Base-by-base conservation (phyloP, 35 echinoderm and acorn worm genomes). In the Strongylocentrotus purpuratus region DNA sequence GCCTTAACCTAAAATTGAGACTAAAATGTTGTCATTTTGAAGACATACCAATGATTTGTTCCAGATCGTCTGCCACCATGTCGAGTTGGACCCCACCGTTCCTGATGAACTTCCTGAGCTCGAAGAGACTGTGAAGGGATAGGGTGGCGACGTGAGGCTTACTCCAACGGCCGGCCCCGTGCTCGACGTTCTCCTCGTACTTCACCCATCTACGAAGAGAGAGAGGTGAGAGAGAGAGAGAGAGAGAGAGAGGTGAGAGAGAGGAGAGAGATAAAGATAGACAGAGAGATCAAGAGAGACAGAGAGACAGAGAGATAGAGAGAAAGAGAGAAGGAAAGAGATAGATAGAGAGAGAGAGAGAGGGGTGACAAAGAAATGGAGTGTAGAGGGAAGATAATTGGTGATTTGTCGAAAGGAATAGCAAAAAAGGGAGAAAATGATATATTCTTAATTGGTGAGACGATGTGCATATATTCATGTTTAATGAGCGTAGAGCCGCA, bases 151-250 rank as follows among this genome's bases (percentile, higher is more conserved):
- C 98, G 95, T 99, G 98, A 93, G 98, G 98, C 32, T 99, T 99
- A 28, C 98, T 99, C 98, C 98, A 99, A 46, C 98, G 46, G 20
- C 98, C 98, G 31, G 98, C 98, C 41, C 95, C 98, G 46, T 96
- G 96, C 71, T 99, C 98, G 9, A 99, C 98, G 60, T 99, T 96
- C 85, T 99, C 98, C 94, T 99, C 98, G 90, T 99, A 99, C 41
- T 99, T 99, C 60, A 99, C 97, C 98, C 98, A 99, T 94, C 98
- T 99, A 88, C 5, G 95, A 18, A 45, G 2, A 92, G 28, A 61
- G 50, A 55, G 2, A 55, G 50, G 15, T 14, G 50, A 55, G 1
- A 55, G 50, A 55, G 1, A 55, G 50, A 15, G 50, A 85, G 61
- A 65, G n/a, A 85, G 86, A 28, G 20, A 87, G 12, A 87, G 31